Conservation (phyloP, 2,888 invertebrate species). For the Colostygia pectinataria region DNA sequence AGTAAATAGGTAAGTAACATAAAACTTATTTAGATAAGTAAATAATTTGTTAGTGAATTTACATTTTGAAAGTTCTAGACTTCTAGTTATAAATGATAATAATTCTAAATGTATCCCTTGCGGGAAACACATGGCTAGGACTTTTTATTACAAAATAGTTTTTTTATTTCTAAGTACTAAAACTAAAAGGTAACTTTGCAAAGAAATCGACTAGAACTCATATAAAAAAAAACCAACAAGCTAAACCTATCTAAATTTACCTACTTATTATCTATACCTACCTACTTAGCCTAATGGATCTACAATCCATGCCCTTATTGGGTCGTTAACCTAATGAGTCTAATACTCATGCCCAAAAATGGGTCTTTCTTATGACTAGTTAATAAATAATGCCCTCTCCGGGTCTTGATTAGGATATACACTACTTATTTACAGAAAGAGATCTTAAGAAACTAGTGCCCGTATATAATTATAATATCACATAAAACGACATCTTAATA, state of each 20-base stretch:
- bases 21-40: background rate
- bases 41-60: too few relatives aligned
- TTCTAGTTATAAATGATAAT: background rate
- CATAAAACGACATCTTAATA: background rate
- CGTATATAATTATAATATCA: constrained; percentile 16
- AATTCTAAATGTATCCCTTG: constrained; percentile 1
- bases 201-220: constrained; percentile 1
- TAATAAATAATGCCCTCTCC: constrained; percentile 12
- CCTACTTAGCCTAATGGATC: constrained; percentile 11
- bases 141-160: constrained; percentile 9
- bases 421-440: constrained; percentile 10
- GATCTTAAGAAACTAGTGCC: background rate
- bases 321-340: constrained; percentile 17
- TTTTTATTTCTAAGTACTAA: constrained; percentile 10
- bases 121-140: constrained; percentile 20
- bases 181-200: constrained; percentile 14
- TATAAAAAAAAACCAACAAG: background rate
- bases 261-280: constrained; percentile 4
- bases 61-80: too few relatives aligned
- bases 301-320: constrained; percentile 19
- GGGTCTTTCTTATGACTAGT: constrained; percentile 10
- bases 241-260: constrained; percentile 5
- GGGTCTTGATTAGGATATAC: constrained; percentile 8
- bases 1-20: too few relatives aligned
- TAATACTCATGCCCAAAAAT: constrained; percentile 8